These are phyloP conservation scores for Noctua fimbriata DNA, from an alignment of 2,888 invertebrate genomes.

Conservation along the genomic window DNA sequence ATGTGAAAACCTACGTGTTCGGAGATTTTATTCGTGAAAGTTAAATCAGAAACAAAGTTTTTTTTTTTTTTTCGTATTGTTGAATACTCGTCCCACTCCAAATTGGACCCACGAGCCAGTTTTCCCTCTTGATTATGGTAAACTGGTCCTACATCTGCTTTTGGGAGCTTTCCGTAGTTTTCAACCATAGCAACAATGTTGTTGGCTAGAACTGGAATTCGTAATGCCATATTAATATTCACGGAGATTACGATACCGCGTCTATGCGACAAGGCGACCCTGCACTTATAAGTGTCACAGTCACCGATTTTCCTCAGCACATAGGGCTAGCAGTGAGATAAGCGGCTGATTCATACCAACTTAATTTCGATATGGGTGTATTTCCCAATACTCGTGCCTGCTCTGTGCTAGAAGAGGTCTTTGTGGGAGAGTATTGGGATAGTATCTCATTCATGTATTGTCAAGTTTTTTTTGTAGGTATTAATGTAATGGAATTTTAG, in stretches of 20 bases:
- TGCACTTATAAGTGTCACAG: slow-evolving; percentile 28
- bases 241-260: slow-evolving; percentile 5
- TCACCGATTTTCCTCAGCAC: slow-evolving; percentile 5
- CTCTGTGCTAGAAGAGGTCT: background rate
- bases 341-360: slow-evolving; percentile 8
- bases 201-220: slow-evolving; percentile 25
- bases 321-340: background rate
- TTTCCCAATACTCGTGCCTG: background rate
- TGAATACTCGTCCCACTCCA: background rate
- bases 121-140: background rate
- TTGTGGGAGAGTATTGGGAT: background rate
- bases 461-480: background rate
- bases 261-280: slow-evolving; percentile 27
- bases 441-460: background rate
- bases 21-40: background rate
- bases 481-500: background rate
- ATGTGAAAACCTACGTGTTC: background rate
- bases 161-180: background rate
- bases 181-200: background rate
- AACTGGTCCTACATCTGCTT: background rate
- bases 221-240: slow-evolving; percentile 22
- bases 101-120: background rate
- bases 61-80: too few relatives aligned
- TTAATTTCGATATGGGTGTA: background rate
- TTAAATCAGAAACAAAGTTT: background rate